phyloP scores from a whole-genome alignment of 2,797 vertebrate genomes.

The Pipistrellus nathusii region DNA sequence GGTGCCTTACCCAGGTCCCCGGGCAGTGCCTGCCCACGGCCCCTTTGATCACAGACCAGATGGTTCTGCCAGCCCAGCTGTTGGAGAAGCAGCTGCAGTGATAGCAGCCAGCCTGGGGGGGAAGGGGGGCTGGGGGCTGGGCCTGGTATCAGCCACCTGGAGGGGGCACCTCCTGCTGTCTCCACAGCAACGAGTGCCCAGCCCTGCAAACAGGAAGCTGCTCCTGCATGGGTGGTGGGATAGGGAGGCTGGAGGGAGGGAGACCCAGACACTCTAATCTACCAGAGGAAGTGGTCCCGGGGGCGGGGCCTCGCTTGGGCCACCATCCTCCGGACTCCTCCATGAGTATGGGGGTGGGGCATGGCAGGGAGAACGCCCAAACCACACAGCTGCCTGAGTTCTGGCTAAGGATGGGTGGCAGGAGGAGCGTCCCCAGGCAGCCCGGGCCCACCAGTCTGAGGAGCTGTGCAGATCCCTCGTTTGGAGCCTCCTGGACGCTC shows the following conservation, averaged over 20 bases:
- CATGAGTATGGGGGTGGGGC: neutral
- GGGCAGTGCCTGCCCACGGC: conserved; percentile 22
- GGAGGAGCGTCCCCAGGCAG: neutral
- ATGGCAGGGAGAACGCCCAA: neutral
- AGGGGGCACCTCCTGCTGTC: conserved; percentile 48
- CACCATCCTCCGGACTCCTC: neutral
- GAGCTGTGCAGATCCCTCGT: neutral
- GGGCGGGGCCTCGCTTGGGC: neutral
- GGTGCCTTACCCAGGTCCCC: conserved; percentile 40
- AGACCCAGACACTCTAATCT: conserved; percentile 51
- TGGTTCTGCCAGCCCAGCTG: conserved; percentile 21
- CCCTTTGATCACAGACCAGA: conserved; percentile 66
- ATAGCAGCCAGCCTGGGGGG: conserved; percentile 9
- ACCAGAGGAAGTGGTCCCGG: conserved; percentile 50
- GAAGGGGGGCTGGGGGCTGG: too few relatives aligned
- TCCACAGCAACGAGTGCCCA: neutral
- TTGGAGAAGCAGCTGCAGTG: neutral
- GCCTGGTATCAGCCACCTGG: conserved; percentile 70
- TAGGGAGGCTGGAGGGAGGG: neutral
- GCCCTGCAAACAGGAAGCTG: conserved; percentile 76
- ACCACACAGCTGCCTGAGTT: neutral
- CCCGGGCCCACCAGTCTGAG: neutral
- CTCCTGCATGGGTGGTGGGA: neutral
- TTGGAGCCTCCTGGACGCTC: neutral
- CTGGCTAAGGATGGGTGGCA: neutral